Evolutionary conservation across 2,113 vertebrate genomes (phyloP).

Genomic region (Anas platyrhynchos): DNA sequence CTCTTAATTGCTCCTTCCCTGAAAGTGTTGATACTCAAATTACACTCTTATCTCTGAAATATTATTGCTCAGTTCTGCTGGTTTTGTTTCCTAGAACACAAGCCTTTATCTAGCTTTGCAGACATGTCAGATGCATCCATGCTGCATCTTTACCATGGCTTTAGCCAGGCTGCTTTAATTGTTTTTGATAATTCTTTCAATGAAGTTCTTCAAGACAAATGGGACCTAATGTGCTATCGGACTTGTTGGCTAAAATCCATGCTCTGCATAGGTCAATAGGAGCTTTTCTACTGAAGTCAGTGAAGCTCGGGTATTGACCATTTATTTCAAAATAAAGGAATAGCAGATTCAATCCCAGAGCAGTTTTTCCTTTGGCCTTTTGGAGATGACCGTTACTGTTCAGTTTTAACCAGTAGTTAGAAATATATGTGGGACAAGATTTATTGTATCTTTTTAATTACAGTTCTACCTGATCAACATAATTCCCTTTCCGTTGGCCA

Average conservation of each 20-base stretch:
- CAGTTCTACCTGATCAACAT: not conserved
- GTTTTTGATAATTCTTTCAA: slow-evolving; percentile 12
- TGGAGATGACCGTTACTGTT: not conserved
- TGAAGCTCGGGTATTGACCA: not conserved
- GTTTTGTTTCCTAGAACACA: not conserved
- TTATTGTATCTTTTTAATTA: not conserved
- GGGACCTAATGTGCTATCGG: not conserved
- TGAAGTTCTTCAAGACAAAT: not conserved
- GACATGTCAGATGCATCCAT: not conserved
- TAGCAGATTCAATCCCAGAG: not conserved
- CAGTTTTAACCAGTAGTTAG: accelerated
- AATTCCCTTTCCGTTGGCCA: not conserved
- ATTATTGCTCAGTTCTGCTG: not conserved
- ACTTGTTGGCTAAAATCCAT: slow-evolving; percentile 22
- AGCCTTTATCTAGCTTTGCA: slow-evolving; percentile 2
- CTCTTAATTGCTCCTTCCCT: not conserved
- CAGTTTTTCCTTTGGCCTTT: not conserved
- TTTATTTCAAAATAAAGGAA: not conserved
- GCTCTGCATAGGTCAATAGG: not conserved
- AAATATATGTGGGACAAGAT: accelerated
- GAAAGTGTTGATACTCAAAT: not conserved
- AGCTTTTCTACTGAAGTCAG: not conserved
- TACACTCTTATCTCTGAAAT: not conserved
- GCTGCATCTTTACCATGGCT: not conserved
- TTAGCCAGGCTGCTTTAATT: not conserved